Evolutionary conservation across 2,113 vertebrate species (phyloP).

Genomic region (Sturnira hondurensis): DNA sequence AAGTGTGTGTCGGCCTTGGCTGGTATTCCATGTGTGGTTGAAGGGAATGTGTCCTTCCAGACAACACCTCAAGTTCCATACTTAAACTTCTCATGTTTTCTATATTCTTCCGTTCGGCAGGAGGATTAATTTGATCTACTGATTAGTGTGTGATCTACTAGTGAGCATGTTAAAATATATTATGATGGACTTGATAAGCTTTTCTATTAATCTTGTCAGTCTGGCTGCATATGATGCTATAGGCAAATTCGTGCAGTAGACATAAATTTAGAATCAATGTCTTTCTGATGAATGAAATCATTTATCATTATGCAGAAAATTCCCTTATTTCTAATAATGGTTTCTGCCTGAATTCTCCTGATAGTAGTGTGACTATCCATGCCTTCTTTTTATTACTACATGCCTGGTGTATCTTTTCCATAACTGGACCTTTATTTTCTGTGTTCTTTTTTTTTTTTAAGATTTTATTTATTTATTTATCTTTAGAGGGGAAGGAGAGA

Average conservation of each 20-base stretch:
- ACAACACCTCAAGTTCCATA: background rate
- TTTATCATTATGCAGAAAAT: background rate
- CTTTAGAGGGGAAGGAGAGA: too few species aligned
- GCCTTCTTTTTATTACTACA: background rate
- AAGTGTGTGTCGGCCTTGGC: background rate
- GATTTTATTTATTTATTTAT: too few species aligned
- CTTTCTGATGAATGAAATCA: background rate
- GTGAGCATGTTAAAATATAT: background rate
- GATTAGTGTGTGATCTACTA: background rate
- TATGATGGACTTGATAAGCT: background rate
- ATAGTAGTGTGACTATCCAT: background rate
- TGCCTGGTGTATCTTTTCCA: background rate
- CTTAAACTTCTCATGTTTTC: background rate
- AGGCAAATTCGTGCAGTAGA: background rate
- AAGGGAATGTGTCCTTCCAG: background rate
- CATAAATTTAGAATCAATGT: background rate
- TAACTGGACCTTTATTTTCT: background rate
- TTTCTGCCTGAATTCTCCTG: background rate
- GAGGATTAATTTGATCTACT: background rate
- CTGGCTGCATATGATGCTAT: background rate
- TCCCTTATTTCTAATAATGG: background rate
- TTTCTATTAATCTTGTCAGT: background rate
- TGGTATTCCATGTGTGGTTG: accelerated
- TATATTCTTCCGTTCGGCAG: background rate
- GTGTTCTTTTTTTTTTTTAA: too few species aligned